A percentile compares a stretch with the other conserved stretches of the same genome.
phyloP scores from a whole-genome alignment of 2,797 vertebrate species.

The Hydrolagus colliei region DNA sequence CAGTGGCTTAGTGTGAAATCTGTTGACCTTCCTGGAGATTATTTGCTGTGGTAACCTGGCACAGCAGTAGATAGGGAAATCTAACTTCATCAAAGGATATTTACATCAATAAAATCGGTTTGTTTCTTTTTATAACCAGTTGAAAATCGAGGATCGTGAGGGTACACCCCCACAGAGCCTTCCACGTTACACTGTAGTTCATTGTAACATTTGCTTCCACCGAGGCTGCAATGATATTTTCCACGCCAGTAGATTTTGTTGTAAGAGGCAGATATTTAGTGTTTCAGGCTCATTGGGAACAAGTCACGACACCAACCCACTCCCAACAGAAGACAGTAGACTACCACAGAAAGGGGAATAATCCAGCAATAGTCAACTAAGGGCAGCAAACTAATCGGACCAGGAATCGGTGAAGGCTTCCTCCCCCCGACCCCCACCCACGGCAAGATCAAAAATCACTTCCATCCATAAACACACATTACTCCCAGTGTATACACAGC shows the following conservation, averaged over 20 bases:
- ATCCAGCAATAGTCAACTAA: no score
- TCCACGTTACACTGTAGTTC: constrained; percentile 4
- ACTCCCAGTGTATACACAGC: no score
- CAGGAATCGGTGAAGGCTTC: no score
- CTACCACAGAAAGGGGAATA: no score
- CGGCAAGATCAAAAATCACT: no score
- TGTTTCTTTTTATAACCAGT: constrained; percentile 11
- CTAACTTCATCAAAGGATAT: constrained; percentile 18
- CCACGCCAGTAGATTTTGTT: not conserved
- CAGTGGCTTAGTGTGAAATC: constrained; percentile 16
- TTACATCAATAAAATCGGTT: constrained; percentile 25
- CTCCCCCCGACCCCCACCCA: no score
- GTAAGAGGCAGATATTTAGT: not conserved
- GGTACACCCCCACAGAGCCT: not conserved
- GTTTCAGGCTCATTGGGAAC: not conserved
- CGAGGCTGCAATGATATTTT: constrained; percentile 19
- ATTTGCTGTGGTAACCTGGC: constrained; percentile 30
- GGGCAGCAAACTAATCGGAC: no score
- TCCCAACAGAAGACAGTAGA: no score
- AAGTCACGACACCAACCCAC: no score
- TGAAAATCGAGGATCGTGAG: constrained; percentile 13
- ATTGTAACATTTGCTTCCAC: not conserved
- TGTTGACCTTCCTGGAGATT: constrained; percentile 25
- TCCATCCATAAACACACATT: no score
- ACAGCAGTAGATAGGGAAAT: constrained; percentile 18